Evolutionary conservation across 2,888 invertebrate species (phyloP).

Genomic region (Lamellibrachia columna): DNA sequence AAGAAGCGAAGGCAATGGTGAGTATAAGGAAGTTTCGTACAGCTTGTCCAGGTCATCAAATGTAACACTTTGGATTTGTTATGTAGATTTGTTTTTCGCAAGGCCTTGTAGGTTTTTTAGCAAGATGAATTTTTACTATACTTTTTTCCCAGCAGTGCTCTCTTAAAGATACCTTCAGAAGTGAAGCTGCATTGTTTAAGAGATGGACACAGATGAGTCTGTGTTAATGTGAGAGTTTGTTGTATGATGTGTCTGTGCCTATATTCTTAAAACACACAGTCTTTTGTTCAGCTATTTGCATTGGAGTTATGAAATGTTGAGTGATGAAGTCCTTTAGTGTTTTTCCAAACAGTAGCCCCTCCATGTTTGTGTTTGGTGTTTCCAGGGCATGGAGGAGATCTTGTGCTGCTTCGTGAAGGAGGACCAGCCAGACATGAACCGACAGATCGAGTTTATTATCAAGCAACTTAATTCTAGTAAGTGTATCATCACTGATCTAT

Average conservation of each 20-base stretch:
- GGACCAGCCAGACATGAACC: conserved; percentile 64
- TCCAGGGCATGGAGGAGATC: conserved; percentile 66
- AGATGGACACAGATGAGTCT: neutral
- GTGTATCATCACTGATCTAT: conserved; percentile 18
- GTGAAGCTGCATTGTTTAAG: neutral
- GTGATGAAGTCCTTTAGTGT: too few species aligned
- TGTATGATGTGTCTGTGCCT: neutral
- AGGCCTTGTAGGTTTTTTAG: neutral
- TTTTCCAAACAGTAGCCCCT: neutral
- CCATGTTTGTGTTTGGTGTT: neutral
- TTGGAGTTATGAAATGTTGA: neutral
- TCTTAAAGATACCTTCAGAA: neutral
- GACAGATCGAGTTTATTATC: conserved; percentile 67
- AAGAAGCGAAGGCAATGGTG: conserved; percentile 68
- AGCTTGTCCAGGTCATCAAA: neutral
- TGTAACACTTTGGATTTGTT: neutral
- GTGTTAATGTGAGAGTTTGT: neutral
- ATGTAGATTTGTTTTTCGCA: neutral
- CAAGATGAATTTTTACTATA: neutral
- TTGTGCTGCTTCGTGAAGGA: conserved; percentile 63
- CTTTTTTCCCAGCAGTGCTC: neutral
- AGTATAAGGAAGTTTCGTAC: conserved; percentile 33
- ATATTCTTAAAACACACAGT: neutral
- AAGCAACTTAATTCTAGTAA: conserved; percentile 65
- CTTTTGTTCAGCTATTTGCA: neutral